Conservation (phyloP, 2,888 invertebrate species). For the Spodoptera exigua region DNA sequence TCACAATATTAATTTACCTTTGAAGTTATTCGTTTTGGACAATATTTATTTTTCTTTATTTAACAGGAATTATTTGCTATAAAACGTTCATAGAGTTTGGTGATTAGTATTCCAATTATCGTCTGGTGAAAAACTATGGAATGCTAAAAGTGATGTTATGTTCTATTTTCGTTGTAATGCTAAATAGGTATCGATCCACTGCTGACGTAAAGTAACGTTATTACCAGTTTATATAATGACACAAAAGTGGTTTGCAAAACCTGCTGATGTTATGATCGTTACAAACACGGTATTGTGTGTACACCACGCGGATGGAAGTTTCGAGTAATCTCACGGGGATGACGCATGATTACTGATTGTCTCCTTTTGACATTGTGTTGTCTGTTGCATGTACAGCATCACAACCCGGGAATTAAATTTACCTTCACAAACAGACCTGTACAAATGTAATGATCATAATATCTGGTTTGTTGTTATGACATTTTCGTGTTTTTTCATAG, state of each 20-base stretch:
- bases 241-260: constrained; percentile 22
- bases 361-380: constrained; percentile 57
- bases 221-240: constrained; percentile 5
- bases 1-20: constrained; percentile 37
- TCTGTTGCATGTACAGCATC: constrained; percentile 38
- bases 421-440: constrained; percentile 19
- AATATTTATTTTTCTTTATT: constrained; percentile 4
- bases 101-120: too few relatives aligned
- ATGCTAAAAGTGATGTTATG: too few relatives aligned
- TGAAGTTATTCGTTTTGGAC: constrained; percentile 28
- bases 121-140: too few relatives aligned
- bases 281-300: constrained; percentile 38
- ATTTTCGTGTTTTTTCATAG: constrained; percentile 21
- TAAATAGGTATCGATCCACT: constrained; percentile 2
- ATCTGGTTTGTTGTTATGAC: constrained; percentile 2
- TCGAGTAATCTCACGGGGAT: constrained; percentile 58
- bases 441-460: constrained; percentile 8
- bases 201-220: constrained; percentile 5
- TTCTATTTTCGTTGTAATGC: too few relatives aligned
- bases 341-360: constrained; percentile 61
- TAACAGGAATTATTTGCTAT: not conserved
- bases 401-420: constrained; percentile 35
- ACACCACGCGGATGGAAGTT: constrained; percentile 45
- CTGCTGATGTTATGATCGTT: constrained; percentile 22
- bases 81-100: too few relatives aligned